Evolutionary conservation across 2,888 invertebrate genomes (phyloP).

Genomic region (Meghimatium bilineatum): DNA sequence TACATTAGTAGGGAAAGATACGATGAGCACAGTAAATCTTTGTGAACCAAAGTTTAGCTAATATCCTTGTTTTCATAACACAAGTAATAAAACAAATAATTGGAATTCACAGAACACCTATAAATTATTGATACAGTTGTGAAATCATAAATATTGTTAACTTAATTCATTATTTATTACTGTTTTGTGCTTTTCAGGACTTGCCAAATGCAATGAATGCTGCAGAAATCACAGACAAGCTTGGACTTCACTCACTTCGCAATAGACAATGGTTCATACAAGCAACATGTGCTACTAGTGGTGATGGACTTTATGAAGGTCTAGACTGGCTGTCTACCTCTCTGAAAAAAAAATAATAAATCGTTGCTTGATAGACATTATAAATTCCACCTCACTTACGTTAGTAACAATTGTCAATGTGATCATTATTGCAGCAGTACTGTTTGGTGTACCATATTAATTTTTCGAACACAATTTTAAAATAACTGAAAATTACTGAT

Average conservation of each 20-base stretch:
- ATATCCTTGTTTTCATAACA: too few species aligned
- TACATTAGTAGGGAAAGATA: too few species aligned
- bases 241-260: conserved; percentile 97
- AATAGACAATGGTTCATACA: conserved; percentile 88
- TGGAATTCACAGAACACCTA: too few species aligned
- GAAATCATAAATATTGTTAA: too few species aligned
- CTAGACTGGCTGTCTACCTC: conserved; percentile 99
- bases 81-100: too few species aligned
- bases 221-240: conserved; percentile 99
- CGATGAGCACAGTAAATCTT: too few species aligned
- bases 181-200: conserved; percentile 83
- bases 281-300: conserved; percentile 93
- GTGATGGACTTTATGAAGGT: conserved; percentile 98
- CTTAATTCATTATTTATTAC: neutral
- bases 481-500: neutral
- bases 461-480: neutral
- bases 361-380: neutral
- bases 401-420: neutral
- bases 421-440: neutral
- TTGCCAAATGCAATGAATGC: conserved; percentile 99
- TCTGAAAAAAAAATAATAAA: conserved; percentile 86
- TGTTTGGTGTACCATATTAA: neutral
- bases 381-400: neutral
- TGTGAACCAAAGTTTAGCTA: too few species aligned
- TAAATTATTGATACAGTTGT: too few species aligned